Evolutionary conservation across 2,797 vertebrate species (phyloP), one percentile per base, ranked within the genome.

Genomic region (Tokudaia tokunoshimensis): DNA sequence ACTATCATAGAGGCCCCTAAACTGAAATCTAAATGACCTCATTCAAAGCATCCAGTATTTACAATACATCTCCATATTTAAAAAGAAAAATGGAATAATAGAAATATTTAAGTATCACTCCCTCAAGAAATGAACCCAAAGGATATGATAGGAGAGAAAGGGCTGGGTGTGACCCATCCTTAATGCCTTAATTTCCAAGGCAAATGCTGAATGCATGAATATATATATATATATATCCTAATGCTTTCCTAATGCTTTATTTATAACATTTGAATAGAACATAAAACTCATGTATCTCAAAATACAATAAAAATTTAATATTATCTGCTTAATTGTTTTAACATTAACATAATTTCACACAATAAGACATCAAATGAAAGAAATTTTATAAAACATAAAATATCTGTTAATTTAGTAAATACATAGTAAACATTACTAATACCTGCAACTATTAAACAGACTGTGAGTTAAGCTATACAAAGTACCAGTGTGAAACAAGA

Each of bases 311-410:
- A 72, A 37, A 44, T 47, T 13, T 50, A 47, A 50, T 50, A 47
- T 44, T 63, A 0, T 44, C 34, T 34, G 0, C 41, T 22, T 29
- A 83, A 31, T 63, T 85, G 44, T 85, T 47, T 34, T 65, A 65
- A 7, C 74, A 47, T 6, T 76, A 29, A 26, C 11, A 44, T 26
- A 44, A 24, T 34, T 44, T 15, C 9, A 83, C 44, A 44, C 31
- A 65, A 63, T 65, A 84, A 22, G 29, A 34, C 6, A 84, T 84
- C 34, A 75, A 89, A 72, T 70, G 37, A 85, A 89, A 72, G 50
- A 89, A 94, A 5, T 44, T 67, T 65, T 61, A 24, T 89, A 92
- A 8, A 90, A 82, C 44, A 63, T 55, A 90, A 92, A 89, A 88
- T 1, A 95, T 70, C 24, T 3, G 90, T 59, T 92, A 15, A 59